Percentiles rank a stretch among this genome's conserved stretches.
Conservation (phyloP, 2,113 vertebrate species). For the Prinia subflava region DNA sequence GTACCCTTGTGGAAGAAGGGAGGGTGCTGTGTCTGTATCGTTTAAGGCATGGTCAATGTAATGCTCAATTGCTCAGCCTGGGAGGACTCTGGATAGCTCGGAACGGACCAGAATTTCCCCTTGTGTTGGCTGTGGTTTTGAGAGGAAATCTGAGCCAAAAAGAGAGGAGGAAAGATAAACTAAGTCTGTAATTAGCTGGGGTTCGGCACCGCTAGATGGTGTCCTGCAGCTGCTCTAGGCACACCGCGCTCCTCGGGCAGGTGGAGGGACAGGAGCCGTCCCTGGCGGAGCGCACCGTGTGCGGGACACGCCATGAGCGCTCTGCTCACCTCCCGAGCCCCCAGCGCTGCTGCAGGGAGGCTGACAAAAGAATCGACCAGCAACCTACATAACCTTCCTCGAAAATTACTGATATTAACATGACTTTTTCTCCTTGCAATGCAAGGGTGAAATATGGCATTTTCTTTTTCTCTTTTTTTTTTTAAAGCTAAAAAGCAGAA, state of each 20-base stretch:
- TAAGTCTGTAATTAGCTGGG: neutral
- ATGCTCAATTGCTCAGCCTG: rapidly evolving
- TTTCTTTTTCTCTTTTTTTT: neutral
- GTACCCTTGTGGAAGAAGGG: neutral
- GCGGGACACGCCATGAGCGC: neutral
- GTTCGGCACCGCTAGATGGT: conserved; percentile 45
- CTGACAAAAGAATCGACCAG: neutral
- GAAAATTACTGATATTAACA: neutral
- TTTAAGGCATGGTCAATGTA: neutral
- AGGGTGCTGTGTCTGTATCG: rapidly evolving
- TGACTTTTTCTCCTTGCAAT: neutral
- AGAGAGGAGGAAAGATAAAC: neutral
- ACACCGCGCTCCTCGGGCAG: rapidly evolving
- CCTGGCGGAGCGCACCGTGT: rapidly evolving
- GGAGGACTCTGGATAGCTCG: neutral
- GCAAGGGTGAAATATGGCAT: neutral
- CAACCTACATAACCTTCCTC: neutral
- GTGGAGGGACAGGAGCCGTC: neutral
- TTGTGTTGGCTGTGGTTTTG: neutral
- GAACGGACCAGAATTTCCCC: neutral
- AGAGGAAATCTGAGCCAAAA: neutral
- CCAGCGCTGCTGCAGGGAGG: rapidly evolving
- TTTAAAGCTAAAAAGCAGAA: neutral
- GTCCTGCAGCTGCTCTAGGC: neutral
- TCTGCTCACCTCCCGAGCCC: neutral